Evolutionary conservation across 2,888 invertebrate genomes (phyloP), one percentile per base, ranked within the genome.

Genomic region (Drosophila monieri): DNA sequence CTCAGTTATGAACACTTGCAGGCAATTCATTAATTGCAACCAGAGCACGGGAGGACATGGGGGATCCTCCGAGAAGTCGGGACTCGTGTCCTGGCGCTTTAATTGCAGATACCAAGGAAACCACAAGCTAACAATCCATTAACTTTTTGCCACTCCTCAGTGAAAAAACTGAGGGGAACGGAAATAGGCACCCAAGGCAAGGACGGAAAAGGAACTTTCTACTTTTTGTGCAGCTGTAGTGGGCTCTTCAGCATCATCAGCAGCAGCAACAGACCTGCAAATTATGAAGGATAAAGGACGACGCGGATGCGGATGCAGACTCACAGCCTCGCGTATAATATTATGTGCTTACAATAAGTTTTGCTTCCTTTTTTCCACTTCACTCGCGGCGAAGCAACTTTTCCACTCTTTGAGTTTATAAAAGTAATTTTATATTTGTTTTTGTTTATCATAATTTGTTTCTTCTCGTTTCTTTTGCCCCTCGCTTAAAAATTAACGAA

Each of bases 81-180:
- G n/a, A 14, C 23, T 21, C 21, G 64, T 62, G 56, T 75, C 75
- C 61, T 56, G 54, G 67, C 74, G 49, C 71, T 85, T 85, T 85
- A 85, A 85, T 85, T 85, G 81, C 81, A 80, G 69, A 66, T 59
- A 56, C 75, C 74, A 68, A 73, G 85, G 75, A 76, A 87, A 74
- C 87, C 85, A 67, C 84, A 81, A 83, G 80, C 87, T 87, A 80
- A 87, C 88, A 87, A 85, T 85, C 88, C 85, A 87, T 85, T 85
- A 87, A 87, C 85, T 85, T 85, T 85, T 85, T 85, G 85, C 88
- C 88, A 85, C 85, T 85, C 76, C 75, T 77, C 81, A 72, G 65
- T 74, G 66, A 48, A 73, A 69, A 74, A 84, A 78, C 81, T 76
- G 66, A 60, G 56, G 64, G 59, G 70, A 73, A 44, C 30, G 58